A percentile compares a stretch with the other conserved stretches of the same genome.
These are phyloP conservation scores for Lissocephala sabroskyi DNA, from an alignment of 2,888 invertebrate species.

Conservation along the genomic window DNA sequence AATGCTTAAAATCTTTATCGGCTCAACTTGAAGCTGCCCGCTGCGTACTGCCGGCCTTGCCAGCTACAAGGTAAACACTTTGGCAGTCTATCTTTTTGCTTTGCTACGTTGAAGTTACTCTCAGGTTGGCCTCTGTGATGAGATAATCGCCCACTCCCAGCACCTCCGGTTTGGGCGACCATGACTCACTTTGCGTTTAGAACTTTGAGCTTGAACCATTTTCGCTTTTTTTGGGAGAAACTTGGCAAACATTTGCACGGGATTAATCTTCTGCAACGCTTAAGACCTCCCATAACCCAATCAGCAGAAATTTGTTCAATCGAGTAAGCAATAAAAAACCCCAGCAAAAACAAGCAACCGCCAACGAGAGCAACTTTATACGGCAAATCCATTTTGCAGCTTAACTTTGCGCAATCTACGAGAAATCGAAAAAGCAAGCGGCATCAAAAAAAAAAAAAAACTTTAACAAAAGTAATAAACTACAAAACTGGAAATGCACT, in stretches of 20 bases:
- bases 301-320: conserved; percentile 31
- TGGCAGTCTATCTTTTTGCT: too few relatives aligned
- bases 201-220: conserved; percentile 13
- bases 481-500: conserved; percentile 45
- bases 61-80: too few relatives aligned
- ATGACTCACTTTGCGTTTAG: conserved; percentile 8
- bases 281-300: conserved; percentile 26
- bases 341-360: conserved; percentile 13
- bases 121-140: too few relatives aligned
- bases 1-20: too few relatives aligned
- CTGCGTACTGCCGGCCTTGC: too few relatives aligned
- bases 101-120: too few relatives aligned
- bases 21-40: too few relatives aligned
- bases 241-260: conserved; percentile 29
- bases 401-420: too few relatives aligned
- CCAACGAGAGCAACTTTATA: too few relatives aligned
- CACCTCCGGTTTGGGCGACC: too few relatives aligned
- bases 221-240: conserved; percentile 2
- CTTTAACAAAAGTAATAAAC: conserved; percentile 51
- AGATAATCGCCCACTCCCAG: too few relatives aligned
- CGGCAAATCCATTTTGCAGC: neutral
- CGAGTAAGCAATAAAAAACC: conserved; percentile 20
- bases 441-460: conserved; percentile 25
- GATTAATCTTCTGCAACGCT: conserved; percentile 26
- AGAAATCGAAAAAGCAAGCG: neutral